Evolutionary conservation across 2,113 vertebrate genomes (phyloP), one percentile per base, ranked within the genome.

Genomic region (Catharus minimus): DNA sequence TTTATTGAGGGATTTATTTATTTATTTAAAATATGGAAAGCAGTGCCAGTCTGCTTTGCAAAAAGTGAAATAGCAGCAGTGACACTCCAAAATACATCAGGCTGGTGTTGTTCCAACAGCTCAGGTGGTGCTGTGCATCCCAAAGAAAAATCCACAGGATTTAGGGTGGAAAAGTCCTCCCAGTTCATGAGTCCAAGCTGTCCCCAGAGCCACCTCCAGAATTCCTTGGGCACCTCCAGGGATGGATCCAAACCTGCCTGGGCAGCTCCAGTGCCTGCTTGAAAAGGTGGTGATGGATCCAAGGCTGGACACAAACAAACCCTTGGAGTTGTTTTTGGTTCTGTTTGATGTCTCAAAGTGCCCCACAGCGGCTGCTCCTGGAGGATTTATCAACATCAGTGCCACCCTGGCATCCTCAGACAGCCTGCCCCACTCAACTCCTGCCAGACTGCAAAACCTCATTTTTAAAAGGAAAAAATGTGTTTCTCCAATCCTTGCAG

Each of bases 1-100:
- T 92, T 57, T 94, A 74, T 72, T 56, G 69, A 66, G 67, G 71
- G 27, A 44, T 83, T 77, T 71, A 83, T 88, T 94, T 47, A 39
- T 39, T 39, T 39, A 39, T 39, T 39, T 39, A 39, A 39, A 13
- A 13, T 39, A 39, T 13, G 39, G 39, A 39, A 39, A 39, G 39
- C 39, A 39, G 39, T 39, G 39, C 39, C 39, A 13, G 39, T 39
- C 39, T 58, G 1, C 28, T 93, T 65, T 58, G 36, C 13, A 24
- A 44, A 62, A 74, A 36, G 30, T n/a, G n/a, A 64, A 57, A 22
- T 11, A 76, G 10, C 82, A 49, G 38, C 82, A 49, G 38, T 2
- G 12, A 86, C n/a, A 15, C 28, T 53, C n/a, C 23, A 47, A 30
- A 76, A n/a, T 24, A 36, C 86, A 28, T n/a, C 2, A 4, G 14